Conservation (phyloP, 2,113 vertebrate species). For the Anguilla japonica region DNA sequence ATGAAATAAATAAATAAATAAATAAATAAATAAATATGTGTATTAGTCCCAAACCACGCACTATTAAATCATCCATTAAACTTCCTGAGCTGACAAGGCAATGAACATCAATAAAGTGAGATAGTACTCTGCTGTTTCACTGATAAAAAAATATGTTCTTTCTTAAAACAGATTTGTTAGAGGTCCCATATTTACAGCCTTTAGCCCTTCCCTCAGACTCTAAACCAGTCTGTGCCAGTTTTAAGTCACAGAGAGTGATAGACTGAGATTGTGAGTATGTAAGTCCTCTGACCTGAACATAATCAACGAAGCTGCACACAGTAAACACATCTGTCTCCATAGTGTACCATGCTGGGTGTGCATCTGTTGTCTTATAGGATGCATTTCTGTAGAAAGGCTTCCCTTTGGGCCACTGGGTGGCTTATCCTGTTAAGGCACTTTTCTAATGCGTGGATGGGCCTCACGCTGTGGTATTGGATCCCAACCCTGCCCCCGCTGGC, state of each 20-base stretch:
- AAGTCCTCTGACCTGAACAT: slow-evolving; percentile 36
- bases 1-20: not conserved
- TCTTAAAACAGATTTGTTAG: not conserved
- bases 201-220: not conserved
- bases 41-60: not conserved
- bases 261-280: not conserved
- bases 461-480: too few species aligned
- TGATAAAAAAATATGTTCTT: not conserved
- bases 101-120: not conserved
- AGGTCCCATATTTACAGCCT: not conserved
- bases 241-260: not conserved
- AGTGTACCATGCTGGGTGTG: not conserved
- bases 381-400: too few species aligned
- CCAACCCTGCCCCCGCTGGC: too few species aligned
- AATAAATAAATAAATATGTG: not conserved
- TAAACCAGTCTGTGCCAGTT: slow-evolving; percentile 16
- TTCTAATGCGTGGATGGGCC: too few species aligned
- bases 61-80: not conserved
- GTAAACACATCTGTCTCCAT: not conserved
- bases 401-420: too few species aligned
- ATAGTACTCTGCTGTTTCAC: not conserved
- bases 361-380: not conserved
- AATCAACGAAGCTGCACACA: slow-evolving; percentile 27
- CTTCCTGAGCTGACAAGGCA: not conserved
- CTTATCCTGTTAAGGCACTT: too few species aligned